Percentiles rank a stretch among this genome's conserved stretches.
Conservation (phyloP, 2,113 vertebrate species). For the Ammodytes dubius region DNA sequence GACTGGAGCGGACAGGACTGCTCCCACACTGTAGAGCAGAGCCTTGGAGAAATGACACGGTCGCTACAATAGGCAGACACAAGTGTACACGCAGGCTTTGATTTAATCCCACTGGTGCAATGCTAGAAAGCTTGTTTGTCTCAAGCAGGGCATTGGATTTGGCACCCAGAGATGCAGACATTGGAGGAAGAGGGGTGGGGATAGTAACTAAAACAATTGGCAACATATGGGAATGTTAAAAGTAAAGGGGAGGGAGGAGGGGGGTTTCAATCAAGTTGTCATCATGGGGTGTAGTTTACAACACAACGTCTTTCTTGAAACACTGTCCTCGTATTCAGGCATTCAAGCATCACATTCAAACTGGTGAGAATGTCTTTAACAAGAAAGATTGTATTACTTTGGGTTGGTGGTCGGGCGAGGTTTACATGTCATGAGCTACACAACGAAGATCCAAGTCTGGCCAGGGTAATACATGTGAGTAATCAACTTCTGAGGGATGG, state of each 20-base stretch:
- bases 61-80: conserved; percentile 12
- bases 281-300: not conserved
- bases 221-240: not conserved
- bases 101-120: conserved; percentile 4
- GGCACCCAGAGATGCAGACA: not conserved
- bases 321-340: not conserved
- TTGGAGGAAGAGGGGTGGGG: not conserved
- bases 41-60: conserved; percentile 38
- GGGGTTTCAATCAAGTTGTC: not conserved
- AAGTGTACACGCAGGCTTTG: conserved; percentile 27
- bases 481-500: not conserved
- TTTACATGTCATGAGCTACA: not conserved
- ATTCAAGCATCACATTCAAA: not conserved
- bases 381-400: not conserved
- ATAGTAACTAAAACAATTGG: not conserved
- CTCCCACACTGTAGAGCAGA: conserved; percentile 31
- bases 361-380: not conserved
- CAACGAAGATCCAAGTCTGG: not conserved
- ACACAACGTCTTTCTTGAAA: not conserved
- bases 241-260: too few relatives aligned
- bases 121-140: not conserved
- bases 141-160: conserved; percentile 22
- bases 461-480: too few relatives aligned
- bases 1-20: conserved; percentile 11
- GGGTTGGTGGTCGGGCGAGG: too few relatives aligned